phyloP scores from a whole-genome alignment of 2,888 invertebrate species.

The Autographa pulchrina region DNA sequence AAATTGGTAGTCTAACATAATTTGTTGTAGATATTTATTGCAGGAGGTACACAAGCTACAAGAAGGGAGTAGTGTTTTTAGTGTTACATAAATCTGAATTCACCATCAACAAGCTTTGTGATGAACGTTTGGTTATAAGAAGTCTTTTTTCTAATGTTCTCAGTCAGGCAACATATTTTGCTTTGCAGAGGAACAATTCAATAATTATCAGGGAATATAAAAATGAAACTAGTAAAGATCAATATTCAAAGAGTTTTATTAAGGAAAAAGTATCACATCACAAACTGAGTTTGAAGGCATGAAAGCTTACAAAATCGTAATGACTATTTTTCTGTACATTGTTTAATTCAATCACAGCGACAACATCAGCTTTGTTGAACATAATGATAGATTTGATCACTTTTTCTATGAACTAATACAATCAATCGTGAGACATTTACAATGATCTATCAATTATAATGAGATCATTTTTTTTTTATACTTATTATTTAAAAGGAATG shows the following conservation, averaged over 20 bases:
- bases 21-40: no score
- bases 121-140: no score
- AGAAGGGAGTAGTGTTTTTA: no score
- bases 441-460: conserved; percentile 55
- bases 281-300: conserved; percentile 42
- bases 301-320: conserved; percentile 37
- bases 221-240: neutral
- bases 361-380: conserved; percentile 59
- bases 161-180: no score
- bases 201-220: no score
- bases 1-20: no score
- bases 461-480: conserved; percentile 53
- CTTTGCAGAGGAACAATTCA: no score
- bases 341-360: conserved; percentile 56
- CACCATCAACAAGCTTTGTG: no score
- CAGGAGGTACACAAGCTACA: no score
- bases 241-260: conserved; percentile 40
- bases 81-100: no score
- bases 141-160: no score
- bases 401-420: conserved; percentile 36
- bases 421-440: conserved; percentile 39
- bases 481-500: conserved; percentile 45
- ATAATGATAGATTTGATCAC: conserved; percentile 47
- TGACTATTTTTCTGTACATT: conserved; percentile 38
- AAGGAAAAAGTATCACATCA: conserved; percentile 41